Evolutionary conservation across 2,113 vertebrate genomes (phyloP).

Genomic region (Antennarius striatus): DNA sequence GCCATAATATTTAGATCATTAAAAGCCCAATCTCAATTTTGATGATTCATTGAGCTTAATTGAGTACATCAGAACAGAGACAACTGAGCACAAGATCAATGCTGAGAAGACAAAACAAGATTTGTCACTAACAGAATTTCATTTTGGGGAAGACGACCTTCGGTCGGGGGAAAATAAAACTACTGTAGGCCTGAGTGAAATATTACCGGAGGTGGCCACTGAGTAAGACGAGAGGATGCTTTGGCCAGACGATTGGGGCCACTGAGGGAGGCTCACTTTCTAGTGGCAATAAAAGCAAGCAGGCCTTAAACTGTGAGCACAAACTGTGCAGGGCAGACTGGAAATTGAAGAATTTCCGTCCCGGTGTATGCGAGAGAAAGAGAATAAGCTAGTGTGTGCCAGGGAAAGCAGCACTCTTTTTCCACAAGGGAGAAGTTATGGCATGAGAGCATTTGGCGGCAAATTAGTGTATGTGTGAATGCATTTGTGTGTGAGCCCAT

Average conservation of each 20-base stretch:
- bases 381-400: slow-evolving; percentile 49
- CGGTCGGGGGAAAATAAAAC: slow-evolving; percentile 1
- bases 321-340: slow-evolving; percentile 60
- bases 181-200: neutral
- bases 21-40: no score
- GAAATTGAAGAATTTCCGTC: slow-evolving; percentile 72
- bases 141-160: slow-evolving; percentile 18
- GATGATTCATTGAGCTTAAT: no score
- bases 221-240: slow-evolving; percentile 49
- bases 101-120: slow-evolving; percentile 8
- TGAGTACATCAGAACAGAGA: no score
- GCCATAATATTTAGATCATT: no score
- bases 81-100: no score
- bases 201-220: slow-evolving; percentile 24
- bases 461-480: slow-evolving; percentile 27
- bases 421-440: slow-evolving; percentile 70
- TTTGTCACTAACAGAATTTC: slow-evolving; percentile 4
- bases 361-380: slow-evolving; percentile 21
- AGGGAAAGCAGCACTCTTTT: slow-evolving; percentile 60
- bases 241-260: slow-evolving; percentile 52
- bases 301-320: slow-evolving; percentile 42
- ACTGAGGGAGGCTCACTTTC: slow-evolving; percentile 55
- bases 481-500: slow-evolving; percentile 21
- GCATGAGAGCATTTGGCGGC: slow-evolving; percentile 50
- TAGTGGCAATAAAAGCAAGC: slow-evolving; percentile 61